phyloP scores from a whole-genome alignment of 2,888 invertebrate species.

The Clitarchus hookeri region DNA sequence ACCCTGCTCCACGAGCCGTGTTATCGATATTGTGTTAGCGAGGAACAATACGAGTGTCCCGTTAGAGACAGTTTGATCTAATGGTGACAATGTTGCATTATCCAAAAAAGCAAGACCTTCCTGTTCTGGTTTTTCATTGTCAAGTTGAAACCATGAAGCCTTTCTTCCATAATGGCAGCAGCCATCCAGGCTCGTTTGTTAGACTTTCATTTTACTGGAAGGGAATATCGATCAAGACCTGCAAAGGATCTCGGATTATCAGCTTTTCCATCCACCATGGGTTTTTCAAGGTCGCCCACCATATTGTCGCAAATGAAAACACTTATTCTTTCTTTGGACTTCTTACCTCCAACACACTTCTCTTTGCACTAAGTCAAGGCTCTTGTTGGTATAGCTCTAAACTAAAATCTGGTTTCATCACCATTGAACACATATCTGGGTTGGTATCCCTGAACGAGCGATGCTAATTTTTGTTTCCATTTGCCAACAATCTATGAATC shows the following conservation, averaged over 20 bases:
- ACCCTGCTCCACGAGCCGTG: too few species aligned
- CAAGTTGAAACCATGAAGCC: background rate
- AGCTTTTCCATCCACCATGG: conserved; percentile 4
- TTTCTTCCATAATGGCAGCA: conserved; percentile 18
- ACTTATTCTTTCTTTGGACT: too few species aligned
- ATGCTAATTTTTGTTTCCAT: conserved; percentile 17
- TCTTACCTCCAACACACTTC: too few species aligned
- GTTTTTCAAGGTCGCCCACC: conserved; percentile 5
- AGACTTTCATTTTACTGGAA: conserved; percentile 11
- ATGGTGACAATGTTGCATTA: background rate
- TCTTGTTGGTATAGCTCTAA: too few species aligned
- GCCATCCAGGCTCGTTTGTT: background rate
- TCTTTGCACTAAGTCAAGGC: too few species aligned
- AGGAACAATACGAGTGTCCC: background rate
- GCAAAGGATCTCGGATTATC: background rate
- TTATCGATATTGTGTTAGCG: too few species aligned
- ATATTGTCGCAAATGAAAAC: too few species aligned
- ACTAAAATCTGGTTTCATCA: conserved; percentile 6
- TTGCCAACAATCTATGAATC: background rate
- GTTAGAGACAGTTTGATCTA: background rate
- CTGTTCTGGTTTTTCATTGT: too few species aligned
- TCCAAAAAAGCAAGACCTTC: background rate
- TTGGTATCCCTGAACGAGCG: background rate
- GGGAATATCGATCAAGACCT: background rate
- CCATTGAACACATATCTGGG: conserved; percentile 20